phyloP scores from a whole-genome alignment of 2,113 vertebrate genomes.

The Embiotoca jacksoni region DNA sequence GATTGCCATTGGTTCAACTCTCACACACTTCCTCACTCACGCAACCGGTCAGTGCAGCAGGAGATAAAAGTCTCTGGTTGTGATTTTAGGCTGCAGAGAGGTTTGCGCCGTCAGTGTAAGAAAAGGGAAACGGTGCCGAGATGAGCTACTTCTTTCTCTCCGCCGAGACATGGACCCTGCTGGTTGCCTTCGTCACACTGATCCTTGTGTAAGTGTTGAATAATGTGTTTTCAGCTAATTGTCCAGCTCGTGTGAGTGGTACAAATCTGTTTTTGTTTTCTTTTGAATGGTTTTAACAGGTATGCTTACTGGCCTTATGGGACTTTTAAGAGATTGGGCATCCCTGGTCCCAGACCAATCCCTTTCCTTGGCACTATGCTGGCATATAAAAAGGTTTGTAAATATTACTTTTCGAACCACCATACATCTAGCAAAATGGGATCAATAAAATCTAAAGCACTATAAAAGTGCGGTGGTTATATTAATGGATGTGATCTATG shows the following conservation, averaged over 20 bases:
- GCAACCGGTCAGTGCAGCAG: background rate
- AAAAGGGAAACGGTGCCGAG: background rate
- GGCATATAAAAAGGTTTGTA: constrained; percentile 65
- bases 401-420: background rate
- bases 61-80: constrained; percentile 2
- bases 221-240: background rate
- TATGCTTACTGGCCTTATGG: constrained; percentile 72
- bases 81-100: background rate
- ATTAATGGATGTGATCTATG: too few species aligned
- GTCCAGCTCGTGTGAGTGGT: background rate
- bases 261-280: background rate
- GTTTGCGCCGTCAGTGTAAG: background rate
- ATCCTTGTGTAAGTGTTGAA: constrained; percentile 68
- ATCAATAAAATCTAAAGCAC: background rate
- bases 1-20: constrained; percentile 52
- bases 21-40: constrained; percentile 31
- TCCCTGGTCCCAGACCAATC: constrained; percentile 82
- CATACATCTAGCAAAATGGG: background rate
- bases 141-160: constrained; percentile 67
- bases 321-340: constrained; percentile 83
- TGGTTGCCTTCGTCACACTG: constrained; percentile 68
- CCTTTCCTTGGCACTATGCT: constrained; percentile 69
- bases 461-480: background rate
- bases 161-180: constrained; percentile 74
- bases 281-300: constrained; percentile 29